Base-by-base conservation (phyloP, 2,888 invertebrate genomes). In the Drosophila borborema region DNA sequence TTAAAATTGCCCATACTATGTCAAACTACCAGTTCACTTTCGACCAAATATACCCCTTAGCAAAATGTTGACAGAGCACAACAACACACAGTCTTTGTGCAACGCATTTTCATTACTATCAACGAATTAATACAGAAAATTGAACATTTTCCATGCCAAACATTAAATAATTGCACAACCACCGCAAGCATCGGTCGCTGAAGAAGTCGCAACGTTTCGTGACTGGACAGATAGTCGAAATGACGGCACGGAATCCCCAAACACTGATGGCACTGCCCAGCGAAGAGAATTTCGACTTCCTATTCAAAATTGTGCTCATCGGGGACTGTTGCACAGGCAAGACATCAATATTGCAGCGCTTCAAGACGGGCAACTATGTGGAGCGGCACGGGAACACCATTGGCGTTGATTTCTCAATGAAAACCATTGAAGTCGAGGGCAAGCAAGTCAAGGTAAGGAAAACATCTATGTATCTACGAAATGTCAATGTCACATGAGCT, bases 391-490 rank as follows among this genome's bases (percentile, higher is more conserved):
- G 98, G 69, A 98, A 97, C 92, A 99, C 99, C 55, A 99, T 99
- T 92, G 99, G 99, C 77, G 99, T 99, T 65, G 99, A 99, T 94
- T 99, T 99, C 94, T 98, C 98, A 73, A 99, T 99, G 98, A 99
- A 99, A 95, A 99, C 98, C 62, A 95, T 99, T 46, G 95, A 96
- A 81, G 96, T 99, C 55, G 98, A 99, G 93, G 97, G 97, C 61
- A 99, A 99, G 93, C 96, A 96, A 94, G 97, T 99, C 84, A 99
- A 99, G 96, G 98, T 98, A 94, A 64, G 18, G 28, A 28, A 1
- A 28, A 3, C 18, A 1, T 6, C n/a, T 23, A 4, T 0, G 2
- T 28, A 28, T 28, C 28, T 28, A 28, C 28, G 28, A 63, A 63
- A 18, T 49, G 18, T 40, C 40, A 53, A 36, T 73, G 49, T 34